These are phyloP conservation scores for Palythoa grandiflora DNA, from an alignment of 92 coral and sea anemone species.

Conservation along the genomic window DNA sequence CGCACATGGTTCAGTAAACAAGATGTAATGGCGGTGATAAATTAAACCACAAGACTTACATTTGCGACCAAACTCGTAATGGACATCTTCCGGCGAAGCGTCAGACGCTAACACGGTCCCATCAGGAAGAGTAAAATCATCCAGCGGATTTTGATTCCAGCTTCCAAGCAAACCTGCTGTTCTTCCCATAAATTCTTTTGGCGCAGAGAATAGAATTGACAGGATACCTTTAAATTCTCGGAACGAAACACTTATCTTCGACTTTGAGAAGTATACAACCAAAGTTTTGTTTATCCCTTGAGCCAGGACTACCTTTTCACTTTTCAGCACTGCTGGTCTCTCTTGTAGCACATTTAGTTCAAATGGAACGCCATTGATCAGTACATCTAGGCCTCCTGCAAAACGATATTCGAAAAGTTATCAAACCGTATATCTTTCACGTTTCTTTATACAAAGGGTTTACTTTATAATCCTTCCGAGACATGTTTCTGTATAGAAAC, in stretches of 20 bases:
- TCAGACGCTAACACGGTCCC: conserved; percentile 71
- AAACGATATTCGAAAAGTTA: background rate
- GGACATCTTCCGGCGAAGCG: conserved; percentile 72
- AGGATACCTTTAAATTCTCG: conserved; percentile 51
- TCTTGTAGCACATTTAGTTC: conserved; percentile 1
- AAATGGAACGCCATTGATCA: conserved; percentile 25
- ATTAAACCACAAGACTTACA: conserved; percentile 53
- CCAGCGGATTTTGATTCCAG: conserved; percentile 77
- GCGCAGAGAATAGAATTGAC: conserved; percentile 66
- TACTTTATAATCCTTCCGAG: too few relatives aligned
- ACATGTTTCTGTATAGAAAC: too few relatives aligned
- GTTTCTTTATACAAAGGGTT: too few relatives aligned
- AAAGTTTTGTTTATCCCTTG: conserved; percentile 17
- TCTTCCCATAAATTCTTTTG: conserved; percentile 56
- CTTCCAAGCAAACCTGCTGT: conserved; percentile 85
- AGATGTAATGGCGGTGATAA: background rate
- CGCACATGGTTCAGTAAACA: background rate
- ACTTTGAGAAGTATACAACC: conserved; percentile 44
- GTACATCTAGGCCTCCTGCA: conserved; percentile 36
- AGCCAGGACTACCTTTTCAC: conserved; percentile 28
- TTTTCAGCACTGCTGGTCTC: conserved; percentile 21
- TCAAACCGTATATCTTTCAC: background rate
- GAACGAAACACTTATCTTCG: conserved; percentile 63
- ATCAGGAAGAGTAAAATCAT: conserved; percentile 73
- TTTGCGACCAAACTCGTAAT: conserved; percentile 78